phyloP scores from a whole-genome alignment of 2,113 vertebrate genomes.

The Probosciger aterrimus region DNA sequence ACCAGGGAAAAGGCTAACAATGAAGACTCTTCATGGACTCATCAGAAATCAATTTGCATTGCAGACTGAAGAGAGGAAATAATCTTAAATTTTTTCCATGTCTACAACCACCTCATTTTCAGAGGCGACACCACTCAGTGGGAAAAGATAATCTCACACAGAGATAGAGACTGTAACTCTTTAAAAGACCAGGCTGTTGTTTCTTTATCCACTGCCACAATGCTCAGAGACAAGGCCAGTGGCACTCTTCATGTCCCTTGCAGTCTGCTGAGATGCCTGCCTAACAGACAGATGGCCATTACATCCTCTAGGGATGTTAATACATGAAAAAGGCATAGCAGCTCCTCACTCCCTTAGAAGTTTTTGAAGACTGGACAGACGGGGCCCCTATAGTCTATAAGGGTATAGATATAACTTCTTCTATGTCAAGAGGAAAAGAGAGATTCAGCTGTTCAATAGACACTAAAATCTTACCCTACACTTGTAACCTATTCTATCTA shows the following conservation, averaged over 20 bases:
- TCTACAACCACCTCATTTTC: not conserved
- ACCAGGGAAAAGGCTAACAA: slow-evolving; percentile 61
- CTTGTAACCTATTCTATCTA: not conserved
- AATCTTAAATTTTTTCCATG: not conserved
- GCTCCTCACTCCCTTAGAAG: not conserved
- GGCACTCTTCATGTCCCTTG: not conserved
- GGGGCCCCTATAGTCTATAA: not conserved
- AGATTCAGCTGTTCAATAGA: not conserved
- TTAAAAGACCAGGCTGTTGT: not conserved
- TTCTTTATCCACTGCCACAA: not conserved
- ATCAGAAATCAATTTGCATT: slow-evolving; percentile 54
- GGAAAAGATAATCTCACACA: not conserved
- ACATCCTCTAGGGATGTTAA: not conserved
- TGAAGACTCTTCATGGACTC: slow-evolving; percentile 28
- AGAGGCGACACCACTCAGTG: not conserved
- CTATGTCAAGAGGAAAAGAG: not conserved
- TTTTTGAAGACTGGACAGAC: not conserved
- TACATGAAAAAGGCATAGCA: not conserved
- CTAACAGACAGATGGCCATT: not conserved
- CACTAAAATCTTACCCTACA: not conserved
- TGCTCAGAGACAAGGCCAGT: not conserved
- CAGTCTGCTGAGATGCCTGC: not conserved
- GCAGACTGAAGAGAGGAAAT: slow-evolving; percentile 23
- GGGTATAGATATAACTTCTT: not conserved
- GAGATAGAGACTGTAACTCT: not conserved